phyloP scores from a whole-genome alignment of 2,888 invertebrate genomes.

The Callinectes sapidus region DNA sequence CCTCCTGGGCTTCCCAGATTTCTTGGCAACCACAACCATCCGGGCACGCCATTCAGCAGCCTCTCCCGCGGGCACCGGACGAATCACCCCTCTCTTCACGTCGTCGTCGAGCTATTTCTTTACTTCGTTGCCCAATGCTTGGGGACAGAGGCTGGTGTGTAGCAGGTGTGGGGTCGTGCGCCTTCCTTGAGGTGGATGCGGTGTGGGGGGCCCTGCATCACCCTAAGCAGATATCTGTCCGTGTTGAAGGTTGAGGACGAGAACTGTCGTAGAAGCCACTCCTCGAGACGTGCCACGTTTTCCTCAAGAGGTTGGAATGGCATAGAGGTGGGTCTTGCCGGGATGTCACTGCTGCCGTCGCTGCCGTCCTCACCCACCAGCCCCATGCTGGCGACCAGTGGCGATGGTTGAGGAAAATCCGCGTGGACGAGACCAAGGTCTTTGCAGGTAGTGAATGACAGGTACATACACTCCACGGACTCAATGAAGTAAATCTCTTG shows the following conservation, averaged over 20 bases:
- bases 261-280: not conserved
- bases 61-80: slow-evolving; percentile 13
- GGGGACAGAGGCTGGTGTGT: slow-evolving; percentile 32
- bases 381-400: not conserved
- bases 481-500: not conserved
- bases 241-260: slow-evolving; percentile 12
- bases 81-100: slow-evolving; percentile 9
- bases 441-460: slow-evolving; percentile 23
- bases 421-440: not conserved
- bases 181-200: slow-evolving; percentile 33
- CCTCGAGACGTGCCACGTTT: slow-evolving; percentile 20
- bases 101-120: not conserved
- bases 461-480: slow-evolving; percentile 15
- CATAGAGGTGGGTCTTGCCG: not conserved
- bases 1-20: not conserved
- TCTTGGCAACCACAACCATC: not conserved
- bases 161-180: slow-evolving; percentile 18
- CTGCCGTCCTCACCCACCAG: not conserved
- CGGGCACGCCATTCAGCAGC: not conserved
- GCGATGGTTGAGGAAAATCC: not conserved
- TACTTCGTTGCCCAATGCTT: not conserved
- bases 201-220: slow-evolving; percentile 17
- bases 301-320: slow-evolving; percentile 13
- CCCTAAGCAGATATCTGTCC: not conserved
- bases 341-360: not conserved